phyloP scores from a whole-genome alignment of 1,140 invertebrate genomes.

The Helicoverpa zea region DNA sequence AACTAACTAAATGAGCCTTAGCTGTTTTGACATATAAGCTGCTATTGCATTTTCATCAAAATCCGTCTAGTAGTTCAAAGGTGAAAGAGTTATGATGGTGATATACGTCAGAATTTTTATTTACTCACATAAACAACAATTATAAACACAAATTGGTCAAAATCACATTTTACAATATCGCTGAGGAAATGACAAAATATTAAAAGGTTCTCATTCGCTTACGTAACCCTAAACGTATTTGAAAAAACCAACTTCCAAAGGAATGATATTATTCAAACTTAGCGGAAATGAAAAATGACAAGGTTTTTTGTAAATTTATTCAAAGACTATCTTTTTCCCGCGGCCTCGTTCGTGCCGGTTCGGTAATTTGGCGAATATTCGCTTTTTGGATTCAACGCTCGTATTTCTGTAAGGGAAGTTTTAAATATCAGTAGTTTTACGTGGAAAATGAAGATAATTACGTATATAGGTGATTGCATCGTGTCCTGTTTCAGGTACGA shows the following conservation, averaged over 20 bases:
- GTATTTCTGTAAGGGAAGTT: neutral
- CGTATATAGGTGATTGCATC: no score
- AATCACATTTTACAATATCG: no score
- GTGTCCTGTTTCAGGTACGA: no score
- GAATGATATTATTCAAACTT: slow-evolving; percentile 1
- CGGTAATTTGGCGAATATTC: slow-evolving; percentile 19
- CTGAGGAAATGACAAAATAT: neutral
- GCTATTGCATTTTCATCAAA: no score
- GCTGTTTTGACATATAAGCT: no score
- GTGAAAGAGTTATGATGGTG: no score
- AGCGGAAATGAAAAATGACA: slow-evolving; percentile 20
- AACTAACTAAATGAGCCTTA: no score
- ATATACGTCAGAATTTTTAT: no score
- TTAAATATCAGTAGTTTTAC: neutral
- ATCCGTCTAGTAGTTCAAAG: no score
- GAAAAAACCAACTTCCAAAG: neutral
- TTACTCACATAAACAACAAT: no score
- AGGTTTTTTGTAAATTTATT: slow-evolving; percentile 14
- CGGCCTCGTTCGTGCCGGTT: neutral
- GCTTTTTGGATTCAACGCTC: neutral
- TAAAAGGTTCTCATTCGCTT: neutral
- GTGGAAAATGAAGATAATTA: no score
- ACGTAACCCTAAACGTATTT: neutral
- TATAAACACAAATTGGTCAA: no score
- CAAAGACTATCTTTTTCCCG: neutral